phyloP scores from a whole-genome alignment of 2,888 invertebrate genomes.

The Apamea sordens region DNA sequence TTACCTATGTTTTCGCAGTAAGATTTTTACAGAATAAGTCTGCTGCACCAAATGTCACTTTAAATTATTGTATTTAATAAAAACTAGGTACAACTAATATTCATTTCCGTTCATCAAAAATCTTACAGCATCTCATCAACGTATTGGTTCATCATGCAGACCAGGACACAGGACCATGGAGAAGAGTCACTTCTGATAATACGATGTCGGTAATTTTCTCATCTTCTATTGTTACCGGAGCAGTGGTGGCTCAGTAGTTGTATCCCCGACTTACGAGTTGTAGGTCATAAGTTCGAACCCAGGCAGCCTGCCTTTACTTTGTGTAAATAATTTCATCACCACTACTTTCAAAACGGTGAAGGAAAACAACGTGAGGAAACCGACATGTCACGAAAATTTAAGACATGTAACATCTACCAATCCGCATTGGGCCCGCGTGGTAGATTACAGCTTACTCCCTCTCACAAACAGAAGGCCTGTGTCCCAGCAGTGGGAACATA shows the following conservation, averaged over 20 bases:
- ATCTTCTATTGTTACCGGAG: too few relatives aligned
- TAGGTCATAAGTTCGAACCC: neutral
- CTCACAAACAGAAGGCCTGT: too few relatives aligned
- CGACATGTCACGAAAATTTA: neutral
- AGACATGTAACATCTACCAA: too few relatives aligned
- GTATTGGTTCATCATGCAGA: constrained; percentile 65
- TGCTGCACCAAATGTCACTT: neutral
- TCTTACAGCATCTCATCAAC: constrained; percentile 64
- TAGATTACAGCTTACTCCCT: too few relatives aligned
- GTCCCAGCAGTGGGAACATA: too few relatives aligned
- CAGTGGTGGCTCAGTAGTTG: too few relatives aligned
- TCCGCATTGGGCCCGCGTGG: too few relatives aligned
- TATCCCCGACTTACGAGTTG: neutral
- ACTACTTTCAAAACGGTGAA: neutral
- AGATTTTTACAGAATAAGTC: too few relatives aligned
- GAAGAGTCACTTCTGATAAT: constrained; percentile 12
- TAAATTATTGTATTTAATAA: neutral
- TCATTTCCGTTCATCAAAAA: constrained; percentile 20
- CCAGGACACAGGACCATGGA: neutral
- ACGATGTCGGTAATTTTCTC: neutral
- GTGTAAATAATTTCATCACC: neutral
- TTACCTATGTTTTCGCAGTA: too few relatives aligned
- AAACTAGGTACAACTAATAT: constrained; percentile 12
- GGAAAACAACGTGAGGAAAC: neutral
- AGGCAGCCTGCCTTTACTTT: neutral